Evolutionary conservation across 2,888 invertebrate species (phyloP), one percentile per base, ranked within the genome.

Genomic region (Mesopsocus fuscifrons): DNA sequence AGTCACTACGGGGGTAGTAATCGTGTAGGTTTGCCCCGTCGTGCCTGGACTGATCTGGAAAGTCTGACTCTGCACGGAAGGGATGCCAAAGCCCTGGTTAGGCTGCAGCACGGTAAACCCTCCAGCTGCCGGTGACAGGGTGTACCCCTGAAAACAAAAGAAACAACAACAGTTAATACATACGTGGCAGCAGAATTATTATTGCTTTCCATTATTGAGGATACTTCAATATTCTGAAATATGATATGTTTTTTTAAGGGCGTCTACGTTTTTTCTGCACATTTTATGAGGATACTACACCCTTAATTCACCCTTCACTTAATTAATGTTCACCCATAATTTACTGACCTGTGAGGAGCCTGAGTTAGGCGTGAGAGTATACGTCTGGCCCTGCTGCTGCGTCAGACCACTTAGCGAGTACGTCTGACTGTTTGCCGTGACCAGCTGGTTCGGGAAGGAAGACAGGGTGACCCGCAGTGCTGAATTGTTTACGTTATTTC

Each of bases 381-480:
- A 60, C 22, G 60, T 59, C 44, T 62, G 61, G 17, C 53, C 53
- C 44, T 57, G 59, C 34, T 52, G 52, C 42, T 52, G 52, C 21
- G 50, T 47, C 41, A 54, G 52, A 41, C 48, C 47, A 31, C 45
- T 48, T 3, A 45, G 62, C 1, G 62, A 38, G 38, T 38, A 38
- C 20, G 38, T 38, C 20, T 38, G 38, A 18, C 18, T 38, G 6
- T 41, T 42, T 18, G 43, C 38, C 8, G 38, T 42, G 41, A 43
- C 32, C 33, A 33, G 45, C 9, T 33, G 34, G 20, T 43, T 46
- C 16, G 62, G 63, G 34, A 64, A 57, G 5, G 62, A 62, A 21
- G 63, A 63, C 57, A 64, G 59, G 15, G 62, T 61, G 1, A 65
- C 64, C n/a, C 64, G 55, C 4, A 63, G 62, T 20, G 58, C 59